Evolutionary conservation across 2,888 invertebrate genomes (phyloP).

Genomic region (Blomia tropicalis): DNA sequence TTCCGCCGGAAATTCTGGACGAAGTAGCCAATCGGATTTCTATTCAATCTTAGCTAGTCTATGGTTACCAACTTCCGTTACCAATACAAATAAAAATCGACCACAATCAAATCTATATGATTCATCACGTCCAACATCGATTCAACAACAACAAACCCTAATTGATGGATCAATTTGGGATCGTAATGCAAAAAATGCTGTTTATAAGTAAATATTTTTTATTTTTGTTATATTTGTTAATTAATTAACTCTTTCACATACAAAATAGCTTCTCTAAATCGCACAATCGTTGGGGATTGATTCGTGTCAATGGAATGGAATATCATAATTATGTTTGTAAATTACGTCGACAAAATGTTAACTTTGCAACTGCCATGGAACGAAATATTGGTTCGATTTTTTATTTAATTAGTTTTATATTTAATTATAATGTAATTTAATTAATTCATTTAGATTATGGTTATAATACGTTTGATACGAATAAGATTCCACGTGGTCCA

Average conservation of each 20-base stretch:
- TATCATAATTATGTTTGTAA: constrained; percentile 70
- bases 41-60: constrained; percentile 45
- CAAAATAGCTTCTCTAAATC: constrained; percentile 37
- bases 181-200: constrained; percentile 45
- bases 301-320: constrained; percentile 56
- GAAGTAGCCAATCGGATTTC: neutral
- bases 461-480: constrained; percentile 58
- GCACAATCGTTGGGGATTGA: constrained; percentile 65
- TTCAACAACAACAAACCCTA: neutral
- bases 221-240: constrained; percentile 31
- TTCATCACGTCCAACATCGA: too few species aligned
- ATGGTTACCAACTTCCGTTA: constrained; percentile 3
- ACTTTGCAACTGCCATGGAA: constrained; percentile 44
- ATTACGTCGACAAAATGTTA: constrained; percentile 55
- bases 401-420: neutral
- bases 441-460: constrained; percentile 56
- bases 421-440: constrained; percentile 35
- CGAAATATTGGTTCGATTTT: constrained; percentile 26
- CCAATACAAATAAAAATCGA: neutral
- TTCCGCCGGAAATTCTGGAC: neutral
- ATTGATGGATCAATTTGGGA: neutral
- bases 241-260: constrained; percentile 17
- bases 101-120: neutral
- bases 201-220: constrained; percentile 47
- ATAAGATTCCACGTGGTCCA: constrained; percentile 68